Percentiles rank a stretch among this genome's conserved stretches.
phyloP scores from a whole-genome alignment of 2,888 invertebrate species.

The Idaea aversata region DNA sequence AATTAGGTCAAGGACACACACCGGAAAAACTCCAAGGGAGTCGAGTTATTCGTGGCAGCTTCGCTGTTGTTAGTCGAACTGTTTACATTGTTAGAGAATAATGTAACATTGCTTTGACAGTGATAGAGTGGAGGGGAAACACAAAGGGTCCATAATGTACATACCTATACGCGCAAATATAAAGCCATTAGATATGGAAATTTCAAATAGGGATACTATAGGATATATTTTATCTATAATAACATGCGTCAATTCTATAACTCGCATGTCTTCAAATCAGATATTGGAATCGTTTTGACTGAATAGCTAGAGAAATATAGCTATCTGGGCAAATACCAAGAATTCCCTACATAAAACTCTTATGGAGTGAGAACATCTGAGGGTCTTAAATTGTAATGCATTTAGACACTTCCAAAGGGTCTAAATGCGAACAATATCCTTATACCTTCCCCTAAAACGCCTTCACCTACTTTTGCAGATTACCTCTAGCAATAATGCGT shows the following conservation, averaged over 20 bases:
- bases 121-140: constrained; percentile 26
- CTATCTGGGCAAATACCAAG: not conserved
- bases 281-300: not conserved
- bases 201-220: constrained; percentile 16
- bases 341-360: not conserved
- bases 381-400: constrained; percentile 10
- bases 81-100: constrained; percentile 35
- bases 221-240: not conserved
- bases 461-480: constrained; percentile 14
- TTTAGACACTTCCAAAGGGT: constrained; percentile 10
- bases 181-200: constrained; percentile 14
- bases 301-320: not conserved
- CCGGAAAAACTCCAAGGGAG: constrained; percentile 44
- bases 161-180: constrained; percentile 13
- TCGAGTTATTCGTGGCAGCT: constrained; percentile 43
- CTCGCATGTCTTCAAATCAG: not conserved
- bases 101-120: constrained; percentile 30
- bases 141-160: constrained; percentile 13
- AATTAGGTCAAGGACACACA: constrained; percentile 57
- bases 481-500: constrained; percentile 25
- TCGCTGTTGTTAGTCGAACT: constrained; percentile 44
- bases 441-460: constrained; percentile 18
- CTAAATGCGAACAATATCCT: constrained; percentile 19
- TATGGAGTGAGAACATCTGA: not conserved
- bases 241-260: not conserved